phyloP scores from a whole-genome alignment of 2,888 invertebrate species.

The Poecilus cupreus region DNA sequence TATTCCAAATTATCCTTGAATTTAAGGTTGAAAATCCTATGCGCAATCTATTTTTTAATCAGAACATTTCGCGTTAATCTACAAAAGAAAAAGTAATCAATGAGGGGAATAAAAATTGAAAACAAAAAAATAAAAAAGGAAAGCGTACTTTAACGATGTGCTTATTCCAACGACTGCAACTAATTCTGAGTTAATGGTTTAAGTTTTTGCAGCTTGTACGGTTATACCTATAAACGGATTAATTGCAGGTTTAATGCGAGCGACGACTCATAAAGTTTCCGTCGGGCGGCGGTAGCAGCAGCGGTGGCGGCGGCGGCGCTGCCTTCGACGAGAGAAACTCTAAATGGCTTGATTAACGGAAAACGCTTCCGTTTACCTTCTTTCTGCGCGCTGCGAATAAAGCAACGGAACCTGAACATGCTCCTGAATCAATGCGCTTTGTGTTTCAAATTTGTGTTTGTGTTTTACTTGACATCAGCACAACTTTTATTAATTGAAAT shows the following conservation, averaged over 20 bases:
- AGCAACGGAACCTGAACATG: not conserved
- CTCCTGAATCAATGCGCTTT: not conserved
- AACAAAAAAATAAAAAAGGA: slow-evolving; percentile 56
- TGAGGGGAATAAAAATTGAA: slow-evolving; percentile 58
- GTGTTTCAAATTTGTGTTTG: slow-evolving; percentile 14
- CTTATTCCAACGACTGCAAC: slow-evolving; percentile 58
- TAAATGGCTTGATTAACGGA: slow-evolving; percentile 58
- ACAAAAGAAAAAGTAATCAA: slow-evolving; percentile 57
- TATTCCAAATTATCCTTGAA: not conserved
- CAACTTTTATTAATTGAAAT: slow-evolving; percentile 30
- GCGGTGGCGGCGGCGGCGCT: slow-evolving; percentile 12
- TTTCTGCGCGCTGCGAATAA: not conserved
- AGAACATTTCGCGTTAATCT: slow-evolving; percentile 55
- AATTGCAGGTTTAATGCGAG: slow-evolving; percentile 58
- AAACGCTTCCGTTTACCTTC: slow-evolving; percentile 20
- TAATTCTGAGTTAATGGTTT: slow-evolving; percentile 59
- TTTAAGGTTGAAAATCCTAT: slow-evolving; percentile 7
- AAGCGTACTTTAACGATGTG: slow-evolving; percentile 52
- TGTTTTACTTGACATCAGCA: not conserved
- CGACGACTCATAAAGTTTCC: slow-evolving; percentile 54
- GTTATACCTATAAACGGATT: slow-evolving; percentile 59
- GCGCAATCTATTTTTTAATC: slow-evolving; percentile 51
- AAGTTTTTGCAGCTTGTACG: slow-evolving; percentile 58
- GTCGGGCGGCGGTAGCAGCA: not conserved
- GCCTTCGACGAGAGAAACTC: slow-evolving; percentile 34